Evolutionary conservation across 2,797 vertebrate species (phyloP).

Genomic region (Pempheris klunzingeri): DNA sequence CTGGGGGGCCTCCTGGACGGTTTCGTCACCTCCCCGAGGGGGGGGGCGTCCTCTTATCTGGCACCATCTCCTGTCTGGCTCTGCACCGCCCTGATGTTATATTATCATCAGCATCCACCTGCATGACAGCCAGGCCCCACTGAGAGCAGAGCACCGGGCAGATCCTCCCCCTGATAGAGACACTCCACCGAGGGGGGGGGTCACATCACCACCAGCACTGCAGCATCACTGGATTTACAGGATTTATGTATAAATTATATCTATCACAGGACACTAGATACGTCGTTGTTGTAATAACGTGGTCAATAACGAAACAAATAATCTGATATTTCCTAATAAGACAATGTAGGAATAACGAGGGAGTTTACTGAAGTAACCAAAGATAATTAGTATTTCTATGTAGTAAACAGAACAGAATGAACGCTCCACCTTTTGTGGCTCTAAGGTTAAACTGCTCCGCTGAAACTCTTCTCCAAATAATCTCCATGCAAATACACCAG

Average conservation of each 20-base stretch:
- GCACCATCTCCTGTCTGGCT: constrained; percentile 86
- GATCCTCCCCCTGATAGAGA: constrained; percentile 80
- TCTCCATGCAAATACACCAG: constrained; percentile 39
- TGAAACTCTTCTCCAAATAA: constrained; percentile 42
- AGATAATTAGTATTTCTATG: too few species aligned
- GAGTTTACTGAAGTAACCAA: background rate
- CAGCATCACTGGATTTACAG: too few species aligned
- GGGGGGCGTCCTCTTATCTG: constrained; percentile 83
- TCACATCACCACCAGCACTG: too few species aligned
- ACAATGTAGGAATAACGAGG: background rate
- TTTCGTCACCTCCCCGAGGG: constrained; percentile 79
- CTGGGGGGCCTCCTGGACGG: constrained; percentile 31
- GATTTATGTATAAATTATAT: too few species aligned
- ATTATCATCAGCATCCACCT: constrained; percentile 84
- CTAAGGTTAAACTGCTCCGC: too few species aligned
- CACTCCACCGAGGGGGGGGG: too few species aligned
- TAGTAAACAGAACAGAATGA: too few species aligned
- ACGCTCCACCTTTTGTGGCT: too few species aligned
- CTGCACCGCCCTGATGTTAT: constrained; percentile 83
- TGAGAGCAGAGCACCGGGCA: constrained; percentile 70
- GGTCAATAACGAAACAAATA: too few species aligned
- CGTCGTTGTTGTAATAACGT: too few species aligned
- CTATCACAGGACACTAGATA: too few species aligned
- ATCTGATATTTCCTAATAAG: too few species aligned
- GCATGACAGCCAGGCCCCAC: constrained; percentile 82